These are phyloP conservation scores for Stegodyphus dumicola DNA, from an alignment of 1,140 invertebrate species.

Conservation along the genomic window DNA sequence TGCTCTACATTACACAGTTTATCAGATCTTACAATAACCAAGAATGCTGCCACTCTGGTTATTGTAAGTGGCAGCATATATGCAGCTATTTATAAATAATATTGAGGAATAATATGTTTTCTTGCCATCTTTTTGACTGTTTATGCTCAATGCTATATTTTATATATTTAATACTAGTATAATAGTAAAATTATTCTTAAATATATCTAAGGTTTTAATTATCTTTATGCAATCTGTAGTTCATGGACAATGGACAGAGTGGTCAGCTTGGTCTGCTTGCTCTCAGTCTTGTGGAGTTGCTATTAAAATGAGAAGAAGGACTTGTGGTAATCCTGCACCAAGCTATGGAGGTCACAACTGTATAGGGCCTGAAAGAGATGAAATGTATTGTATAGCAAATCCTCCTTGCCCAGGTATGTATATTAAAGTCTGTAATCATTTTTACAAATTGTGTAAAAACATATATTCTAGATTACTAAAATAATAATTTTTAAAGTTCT, in stretches of 20 bases:
- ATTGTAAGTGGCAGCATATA: too few species aligned
- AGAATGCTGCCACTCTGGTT: too few species aligned
- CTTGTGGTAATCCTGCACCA: constrained; percentile 66
- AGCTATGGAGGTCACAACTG: constrained; percentile 67
- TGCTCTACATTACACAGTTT: too few species aligned
- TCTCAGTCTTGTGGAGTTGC: constrained; percentile 77
- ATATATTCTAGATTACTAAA: too few species aligned
- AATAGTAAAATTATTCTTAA: too few species aligned
- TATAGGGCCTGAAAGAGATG: constrained; percentile 71
- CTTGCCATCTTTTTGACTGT: too few species aligned
- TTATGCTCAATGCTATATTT: too few species aligned
- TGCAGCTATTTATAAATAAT: too few species aligned
- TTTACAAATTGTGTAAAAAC: neutral
- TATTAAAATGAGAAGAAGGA: constrained; percentile 66
- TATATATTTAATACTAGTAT: too few species aligned
- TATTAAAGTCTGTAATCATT: neutral
- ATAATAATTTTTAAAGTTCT: too few species aligned
- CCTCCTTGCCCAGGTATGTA: constrained; percentile 68
- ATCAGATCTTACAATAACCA: too few species aligned
- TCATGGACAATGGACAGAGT: constrained; percentile 68
- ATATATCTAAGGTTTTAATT: neutral
- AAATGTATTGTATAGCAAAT: constrained; percentile 80
- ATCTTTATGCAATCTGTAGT: constrained; percentile 7
- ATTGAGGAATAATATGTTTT: too few species aligned
- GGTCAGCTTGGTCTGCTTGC: constrained; percentile 69